phyloP scores from a whole-genome alignment of 2,797 vertebrate species.

The Esox lucius region DNA sequence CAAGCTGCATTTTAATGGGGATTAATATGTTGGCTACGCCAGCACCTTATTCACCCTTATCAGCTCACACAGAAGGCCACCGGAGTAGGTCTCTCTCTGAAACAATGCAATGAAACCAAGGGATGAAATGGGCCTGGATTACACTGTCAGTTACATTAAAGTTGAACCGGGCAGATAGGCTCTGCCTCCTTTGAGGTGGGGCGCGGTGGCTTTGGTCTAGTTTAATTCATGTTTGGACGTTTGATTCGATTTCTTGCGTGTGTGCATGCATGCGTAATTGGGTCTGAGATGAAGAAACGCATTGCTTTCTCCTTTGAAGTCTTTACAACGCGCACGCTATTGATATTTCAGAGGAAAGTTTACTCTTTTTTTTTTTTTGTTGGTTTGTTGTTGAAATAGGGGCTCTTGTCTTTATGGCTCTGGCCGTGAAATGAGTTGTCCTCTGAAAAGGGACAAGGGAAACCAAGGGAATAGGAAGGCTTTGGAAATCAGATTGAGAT shows the following conservation, averaged over 20 bases:
- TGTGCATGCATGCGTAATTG: slow-evolving; percentile 19
- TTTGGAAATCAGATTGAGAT: background rate
- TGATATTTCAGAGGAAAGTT: background rate
- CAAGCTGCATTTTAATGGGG: slow-evolving; percentile 74
- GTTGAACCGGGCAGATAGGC: slow-evolving; percentile 56
- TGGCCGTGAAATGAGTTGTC: background rate
- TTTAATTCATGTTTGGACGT: slow-evolving; percentile 13
- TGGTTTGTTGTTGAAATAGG: background rate
- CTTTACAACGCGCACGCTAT: background rate
- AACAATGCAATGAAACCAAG: slow-evolving; percentile 69
- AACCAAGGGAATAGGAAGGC: background rate
- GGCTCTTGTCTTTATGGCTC: too few relatives aligned
- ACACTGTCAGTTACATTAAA: slow-evolving; percentile 70
- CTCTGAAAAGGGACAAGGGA: background rate
- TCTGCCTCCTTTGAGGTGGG: slow-evolving; percentile 44
- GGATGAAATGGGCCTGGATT: slow-evolving; percentile 64
- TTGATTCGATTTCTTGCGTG: slow-evolving; percentile 36
- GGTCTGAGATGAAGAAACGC: background rate
- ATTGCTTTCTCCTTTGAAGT: background rate
- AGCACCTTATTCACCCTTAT: slow-evolving; percentile 73
- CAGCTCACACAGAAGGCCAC: slow-evolving; percentile 62
- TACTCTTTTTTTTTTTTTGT: too few relatives aligned
- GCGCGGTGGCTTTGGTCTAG: slow-evolving; percentile 20
- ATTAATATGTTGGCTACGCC: slow-evolving; percentile 64
- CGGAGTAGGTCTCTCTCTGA: slow-evolving; percentile 53